These are phyloP conservation scores for Athripsodes cinereus DNA, from an alignment of 2,888 invertebrate genomes.

Conservation along the genomic window DNA sequence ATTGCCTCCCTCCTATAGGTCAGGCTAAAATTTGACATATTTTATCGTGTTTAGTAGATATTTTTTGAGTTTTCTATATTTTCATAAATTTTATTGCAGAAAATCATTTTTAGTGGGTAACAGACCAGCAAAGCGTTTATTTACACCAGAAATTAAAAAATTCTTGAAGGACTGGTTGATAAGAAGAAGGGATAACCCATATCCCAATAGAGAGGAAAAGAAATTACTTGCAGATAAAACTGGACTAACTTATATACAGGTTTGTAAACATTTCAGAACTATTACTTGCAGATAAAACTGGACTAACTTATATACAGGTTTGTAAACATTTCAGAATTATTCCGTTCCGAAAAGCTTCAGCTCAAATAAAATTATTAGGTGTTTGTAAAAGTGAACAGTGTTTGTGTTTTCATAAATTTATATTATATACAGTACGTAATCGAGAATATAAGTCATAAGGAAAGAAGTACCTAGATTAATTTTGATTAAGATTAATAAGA, in stretches of 20 bases:
- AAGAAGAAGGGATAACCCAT: conserved; percentile 68
- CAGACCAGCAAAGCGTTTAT: conserved; percentile 64
- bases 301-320: conserved; percentile 73
- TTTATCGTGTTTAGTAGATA: too few species aligned
- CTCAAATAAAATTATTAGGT: too few species aligned
- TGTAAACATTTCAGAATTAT: conserved; percentile 31
- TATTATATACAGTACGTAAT: too few species aligned
- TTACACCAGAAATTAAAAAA: conserved; percentile 74
- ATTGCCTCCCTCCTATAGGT: too few species aligned
- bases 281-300: conserved; percentile 64
- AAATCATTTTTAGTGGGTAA: conserved; percentile 54
- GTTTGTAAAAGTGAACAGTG: too few species aligned
- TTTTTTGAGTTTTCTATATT: too few species aligned
- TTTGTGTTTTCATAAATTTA: too few species aligned
- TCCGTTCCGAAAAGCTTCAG: too few species aligned
- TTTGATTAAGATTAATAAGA: too few species aligned
- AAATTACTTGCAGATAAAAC: conserved; percentile 66
- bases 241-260: conserved; percentile 72
- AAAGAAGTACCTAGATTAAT: too few species aligned
- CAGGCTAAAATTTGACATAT: too few species aligned
- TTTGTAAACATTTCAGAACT: conserved; percentile 36
- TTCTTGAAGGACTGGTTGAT: conserved; percentile 74
- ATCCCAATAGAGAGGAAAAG: conserved; percentile 72
- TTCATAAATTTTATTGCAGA: conserved; percentile 39
- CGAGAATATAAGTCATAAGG: too few species aligned